Base-by-base conservation (phyloP, 92 coral and sea anemone genomes). In the Metridium senile region DNA sequence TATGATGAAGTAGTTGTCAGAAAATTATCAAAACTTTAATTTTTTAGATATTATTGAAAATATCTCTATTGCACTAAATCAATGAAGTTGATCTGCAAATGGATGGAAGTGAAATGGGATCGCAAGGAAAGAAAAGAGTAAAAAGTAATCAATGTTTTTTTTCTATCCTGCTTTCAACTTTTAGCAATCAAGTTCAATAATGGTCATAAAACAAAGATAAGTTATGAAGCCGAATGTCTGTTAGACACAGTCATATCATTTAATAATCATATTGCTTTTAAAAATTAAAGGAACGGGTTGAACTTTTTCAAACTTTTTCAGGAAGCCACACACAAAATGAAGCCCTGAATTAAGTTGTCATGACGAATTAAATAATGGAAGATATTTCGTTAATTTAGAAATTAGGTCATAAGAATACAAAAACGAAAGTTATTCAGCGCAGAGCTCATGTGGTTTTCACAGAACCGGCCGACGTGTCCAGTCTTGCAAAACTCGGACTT, bases 401-500 rank as follows among this genome's bases (percentile, higher is more conserved):
- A n/a, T n/a, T 13, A 54, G 17, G 20, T 54, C 17, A 59, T 59
- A 30, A 23, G 66, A 59, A 59, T 23, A 3, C 33, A 59, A 59
- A 59, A 59, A 59, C 22, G 66, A 59, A 59, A 59, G 66, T 16
- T 26, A 59, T 23, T 59, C 59, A 54, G 21, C 25, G 59, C 25
- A 10, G 29, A 9, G 66, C 1, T 59, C 66, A 59, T 22, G 66
- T 59, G 66, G 66, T 59, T 9, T 59, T n/a, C n/a, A n/a, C 25
- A 10, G 30, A 7, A 1, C 31, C 8, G 8, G 22, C 3, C 32
- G 22, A 59, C 66, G 22, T 59, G 66, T 26, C 66, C 66, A 26
- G 29, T 59, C 66, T 59, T 59, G 66, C 66, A 59, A 59, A 59
- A 59, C 30, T 26, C 66, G 29, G 3, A 1, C n/a, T 54, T 54